These are phyloP conservation scores for Scaptomyza tumidula DNA, from an alignment of 2,888 invertebrate genomes.

Conservation along the genomic window DNA sequence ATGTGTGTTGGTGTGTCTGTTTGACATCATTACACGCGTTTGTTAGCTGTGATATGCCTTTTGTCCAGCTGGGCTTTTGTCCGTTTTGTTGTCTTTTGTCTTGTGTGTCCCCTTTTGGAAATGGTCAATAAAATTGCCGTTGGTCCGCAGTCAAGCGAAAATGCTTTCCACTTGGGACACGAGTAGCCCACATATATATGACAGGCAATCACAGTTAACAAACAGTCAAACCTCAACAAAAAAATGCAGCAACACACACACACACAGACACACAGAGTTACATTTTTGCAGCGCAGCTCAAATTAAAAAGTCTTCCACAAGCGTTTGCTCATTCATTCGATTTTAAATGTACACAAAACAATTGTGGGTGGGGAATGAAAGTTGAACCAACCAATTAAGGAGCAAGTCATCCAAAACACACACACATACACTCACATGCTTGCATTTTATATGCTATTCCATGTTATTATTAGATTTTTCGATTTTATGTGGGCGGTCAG, in stretches of 20 bases:
- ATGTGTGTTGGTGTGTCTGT: constrained; percentile 29
- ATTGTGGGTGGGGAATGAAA: neutral
- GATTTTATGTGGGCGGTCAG: constrained; percentile 23
- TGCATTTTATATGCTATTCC: constrained; percentile 42
- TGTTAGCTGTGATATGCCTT: constrained; percentile 61
- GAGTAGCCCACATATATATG: constrained; percentile 38
- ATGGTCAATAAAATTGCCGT: constrained; percentile 67
- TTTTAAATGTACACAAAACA: constrained; percentile 37
- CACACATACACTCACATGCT: no score
- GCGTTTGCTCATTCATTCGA: constrained; percentile 54
- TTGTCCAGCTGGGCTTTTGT: constrained; percentile 42
- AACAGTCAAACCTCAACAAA: constrained; percentile 52
- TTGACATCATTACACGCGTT: constrained; percentile 61
- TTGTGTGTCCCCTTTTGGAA: constrained; percentile 52
- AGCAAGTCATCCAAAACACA: neutral
- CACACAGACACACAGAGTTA: constrained; percentile 19
- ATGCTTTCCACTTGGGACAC: constrained; percentile 49
- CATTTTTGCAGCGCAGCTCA: constrained; percentile 47
- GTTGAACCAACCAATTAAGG: constrained; percentile 28
- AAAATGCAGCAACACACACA: constrained; percentile 24
- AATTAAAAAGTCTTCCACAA: constrained; percentile 62
- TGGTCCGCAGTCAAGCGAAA: constrained; percentile 58
- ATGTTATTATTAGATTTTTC: constrained; percentile 20
- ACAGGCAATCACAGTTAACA: constrained; percentile 67
- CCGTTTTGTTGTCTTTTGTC: constrained; percentile 26